phyloP scores from a whole-genome alignment of 2,113 vertebrate species.

The Elephantulus edwardii region DNA sequence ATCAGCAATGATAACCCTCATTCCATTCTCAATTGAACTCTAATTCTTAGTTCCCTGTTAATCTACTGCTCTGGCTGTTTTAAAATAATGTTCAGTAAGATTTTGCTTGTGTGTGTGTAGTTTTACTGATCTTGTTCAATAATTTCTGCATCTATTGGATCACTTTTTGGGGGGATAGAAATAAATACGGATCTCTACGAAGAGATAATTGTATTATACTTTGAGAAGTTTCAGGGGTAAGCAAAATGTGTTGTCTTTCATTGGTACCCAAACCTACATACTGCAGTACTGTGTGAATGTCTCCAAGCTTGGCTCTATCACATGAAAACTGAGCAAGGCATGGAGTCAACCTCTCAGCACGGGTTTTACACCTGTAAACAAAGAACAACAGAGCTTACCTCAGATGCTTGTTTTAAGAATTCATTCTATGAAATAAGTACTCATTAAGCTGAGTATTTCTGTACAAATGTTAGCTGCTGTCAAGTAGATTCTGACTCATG shows the following conservation, averaged over 20 bases:
- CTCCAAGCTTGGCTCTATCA: background rate
- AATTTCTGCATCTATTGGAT: too few relatives aligned
- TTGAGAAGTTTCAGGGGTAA: background rate
- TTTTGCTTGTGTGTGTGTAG: too few relatives aligned
- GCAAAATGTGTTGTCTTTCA: background rate
- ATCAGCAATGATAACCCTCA: too few relatives aligned
- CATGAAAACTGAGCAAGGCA: background rate
- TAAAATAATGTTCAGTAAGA: too few relatives aligned
- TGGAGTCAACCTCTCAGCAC: background rate
- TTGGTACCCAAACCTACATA: background rate
- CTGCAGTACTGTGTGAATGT: background rate
- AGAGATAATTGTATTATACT: background rate
- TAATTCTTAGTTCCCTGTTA: too few relatives aligned
- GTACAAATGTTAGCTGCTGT: background rate
- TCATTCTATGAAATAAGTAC: background rate
- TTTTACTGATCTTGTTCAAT: too few relatives aligned
- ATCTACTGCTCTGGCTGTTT: too few relatives aligned
- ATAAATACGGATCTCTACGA: too few relatives aligned
- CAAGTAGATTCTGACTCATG: background rate
- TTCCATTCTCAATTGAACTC: too few relatives aligned
- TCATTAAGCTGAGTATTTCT: background rate
- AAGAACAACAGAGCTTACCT: background rate
- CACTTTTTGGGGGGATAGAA: too few relatives aligned
- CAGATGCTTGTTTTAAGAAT: background rate
- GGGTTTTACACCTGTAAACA: background rate